Conservation (phyloP, 1,140 invertebrate genomes). For the Drosophila hydei region DNA sequence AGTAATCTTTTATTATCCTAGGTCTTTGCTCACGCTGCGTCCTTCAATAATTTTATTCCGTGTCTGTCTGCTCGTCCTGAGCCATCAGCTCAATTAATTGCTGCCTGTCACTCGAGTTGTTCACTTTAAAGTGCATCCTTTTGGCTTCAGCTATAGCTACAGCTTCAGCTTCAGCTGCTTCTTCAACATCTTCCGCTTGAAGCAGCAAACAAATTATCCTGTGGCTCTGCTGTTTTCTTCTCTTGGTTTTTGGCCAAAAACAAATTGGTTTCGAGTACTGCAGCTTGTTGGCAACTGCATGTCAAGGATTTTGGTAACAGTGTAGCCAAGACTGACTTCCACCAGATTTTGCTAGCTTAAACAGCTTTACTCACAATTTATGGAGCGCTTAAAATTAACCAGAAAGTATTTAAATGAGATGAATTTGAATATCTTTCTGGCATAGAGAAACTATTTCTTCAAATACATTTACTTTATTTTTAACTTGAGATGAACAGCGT, state of each 20-base stretch:
- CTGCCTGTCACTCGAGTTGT: conserved; percentile 38
- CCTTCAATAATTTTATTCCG: conserved; percentile 32
- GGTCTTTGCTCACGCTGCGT: conserved; percentile 24
- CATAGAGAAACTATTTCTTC: too few species aligned
- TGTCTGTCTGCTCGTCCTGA: conserved; percentile 15
- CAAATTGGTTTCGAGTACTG: conserved; percentile 31
- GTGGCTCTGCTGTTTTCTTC: conserved; percentile 8
- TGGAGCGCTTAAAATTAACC: neutral
- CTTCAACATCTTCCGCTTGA: conserved; percentile 4
- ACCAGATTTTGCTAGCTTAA: conserved; percentile 11
- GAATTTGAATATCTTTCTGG: neutral
- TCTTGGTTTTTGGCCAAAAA: conserved; percentile 29
- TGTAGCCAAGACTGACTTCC: conserved; percentile 11
- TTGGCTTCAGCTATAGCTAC: conserved; percentile 1
- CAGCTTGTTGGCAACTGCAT: conserved; percentile 34
- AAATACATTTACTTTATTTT: too few species aligned
- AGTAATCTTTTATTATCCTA: conserved; percentile 33
- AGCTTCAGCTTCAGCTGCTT: conserved; percentile 4
- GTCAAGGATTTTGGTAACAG: conserved; percentile 24
- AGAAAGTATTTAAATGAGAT: neutral
- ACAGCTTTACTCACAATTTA: conserved; percentile 9
- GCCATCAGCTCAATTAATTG: conserved; percentile 39
- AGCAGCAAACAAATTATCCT: conserved; percentile 33
- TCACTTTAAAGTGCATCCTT: conserved; percentile 35
- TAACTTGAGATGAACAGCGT: too few species aligned